Base-by-base conservation (phyloP, 2,113 vertebrate genomes). In the Sceloporus undulatus region DNA sequence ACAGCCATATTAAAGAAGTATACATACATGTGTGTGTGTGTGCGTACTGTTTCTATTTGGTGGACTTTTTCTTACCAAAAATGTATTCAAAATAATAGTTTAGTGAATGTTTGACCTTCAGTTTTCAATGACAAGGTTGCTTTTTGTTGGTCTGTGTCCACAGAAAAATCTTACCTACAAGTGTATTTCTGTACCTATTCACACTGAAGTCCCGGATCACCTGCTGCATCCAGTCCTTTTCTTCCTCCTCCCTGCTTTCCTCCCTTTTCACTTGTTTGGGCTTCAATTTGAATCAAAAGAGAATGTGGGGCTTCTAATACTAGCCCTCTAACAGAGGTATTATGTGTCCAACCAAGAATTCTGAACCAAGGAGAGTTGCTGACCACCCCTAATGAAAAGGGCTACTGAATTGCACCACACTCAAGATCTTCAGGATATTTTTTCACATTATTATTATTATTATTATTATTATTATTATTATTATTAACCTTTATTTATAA, bases 1-100 rank as follows among this genome's bases (percentile, higher is more conserved):
- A 62, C 48, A 42, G 2, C 0, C 0, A 0, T 73, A 38, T 77
- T 79, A 34, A 34, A 27, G 56, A 65, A 66, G 2, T 29, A 29
- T 11, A 16, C 16, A n/a, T 11, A 25, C 27, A 6, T 83, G 42
- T n/a, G n/a, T 38, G 4, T 48, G 70, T 42, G 16, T 16, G 40
- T 34, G 27, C 21, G 52, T n/a, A 25, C 2, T 29, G 8, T 29
- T 71, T 29, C 8, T 23, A 71, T 27, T 71, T 71, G 18, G 8
- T 73, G 66, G 21, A 14, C 19, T 65, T 54, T 54, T 74, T 23
- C 29, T 42, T 19, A 5, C 16, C 3, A 68, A 78, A 29, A 48
- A 76, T 1, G 19, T n/a, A 0, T 9, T 23, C 9, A 38, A 38
- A 80, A 19, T 34, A 13, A 21, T 81, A 34, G 38, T 34, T 2